Base-by-base conservation (phyloP, 2,113 vertebrate species). In the Brevimyrus niger region DNA sequence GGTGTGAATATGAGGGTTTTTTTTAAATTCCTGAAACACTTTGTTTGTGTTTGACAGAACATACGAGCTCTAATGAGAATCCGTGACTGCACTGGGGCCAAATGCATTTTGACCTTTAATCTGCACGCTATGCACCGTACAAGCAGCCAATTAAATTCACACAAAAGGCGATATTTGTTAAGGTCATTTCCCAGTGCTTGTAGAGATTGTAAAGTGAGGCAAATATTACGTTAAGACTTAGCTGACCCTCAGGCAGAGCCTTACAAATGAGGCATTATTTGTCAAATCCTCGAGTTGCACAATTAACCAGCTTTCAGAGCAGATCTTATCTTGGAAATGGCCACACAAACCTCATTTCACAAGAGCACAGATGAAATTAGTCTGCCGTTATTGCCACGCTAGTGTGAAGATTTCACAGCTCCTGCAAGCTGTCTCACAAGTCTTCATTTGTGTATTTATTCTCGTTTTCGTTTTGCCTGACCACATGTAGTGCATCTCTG, bases 101-200 rank as follows among this genome's bases (percentile, higher is more conserved):
- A 85, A 31, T 85, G 88, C 90, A 89, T 47, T 89, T 83, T 90
- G 92, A 91, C 92, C 92, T 89, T 80, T 91, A 84, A 89, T 88
- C 89, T 88, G n/a, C 86, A 47, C 55, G 47, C 87, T 88, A 90
- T 88, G 88, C 35, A 48, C 82, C 87, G 88, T 91, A 90, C 88
- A 88, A 89, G 87, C 55, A 90, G 80, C 89, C 91, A 92, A 91
- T 93, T 93, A 92, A 91, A 91, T 90, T 92, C 13, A 61, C 88
- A 91, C 90, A 89, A 91, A 91, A 90, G 90, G 86, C 89, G 69
- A 88, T 82, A 53, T 91, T 92, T 91, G 83, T 88, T 89, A 88
- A 88, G 86, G 84, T 88, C 89, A 89, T 85, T 87, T 61, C 76
- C 89, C 65, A 88, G 87, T 86, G 89, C 55, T 65, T 76, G 88